Evolutionary conservation across 2,888 invertebrate genomes (phyloP), one percentile per base, ranked within the genome.

Genomic region (Corythucha ciliata): DNA sequence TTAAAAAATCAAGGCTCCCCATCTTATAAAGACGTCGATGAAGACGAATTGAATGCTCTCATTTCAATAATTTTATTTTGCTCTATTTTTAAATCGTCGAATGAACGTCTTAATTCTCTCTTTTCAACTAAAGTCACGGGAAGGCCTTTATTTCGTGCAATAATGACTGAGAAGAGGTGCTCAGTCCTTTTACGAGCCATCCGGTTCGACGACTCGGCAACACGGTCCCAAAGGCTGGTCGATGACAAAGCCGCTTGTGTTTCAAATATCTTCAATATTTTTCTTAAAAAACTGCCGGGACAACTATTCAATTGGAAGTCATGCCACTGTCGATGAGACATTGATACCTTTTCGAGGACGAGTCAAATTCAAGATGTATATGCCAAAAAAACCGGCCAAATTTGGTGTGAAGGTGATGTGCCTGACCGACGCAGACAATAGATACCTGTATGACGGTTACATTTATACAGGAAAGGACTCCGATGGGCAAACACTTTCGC

Each of bases 391-490:
- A 39, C 62, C 62, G 20, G 55, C 46, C 14, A 62, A 61, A 57
- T 62, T 63, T 52, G 62, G 63, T 14, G 46, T 61, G 27, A 61
- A 61, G 41, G 47, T 62, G 14, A 47, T 59, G 54, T 54, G 55
- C 32, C 39, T 62, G 8, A 48, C 56, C 12, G 63, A 61, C 54
- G 58, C 63, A 7, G 34, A 51, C 20, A 60, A 37, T 32, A 45
- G 42, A 20, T 63, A 62, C 40, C 46, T 64, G 14, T 61, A 55
- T 42, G 61, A 62, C 54, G 61, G 56, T 8, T 62, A 64, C 42
- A 55, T 64, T 21, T 63, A 63, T 51, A 25, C 40, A 40, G 63
- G 63, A 32, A 63, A 63, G 60, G 59, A 56, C 24, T 58, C 59
- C 45, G 63, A 65, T 60, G 62, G 62, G 22, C 32, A 42, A 29